Base-by-base conservation (phyloP, 2,113 vertebrate species). In the Urocynchramus pylzowi region DNA sequence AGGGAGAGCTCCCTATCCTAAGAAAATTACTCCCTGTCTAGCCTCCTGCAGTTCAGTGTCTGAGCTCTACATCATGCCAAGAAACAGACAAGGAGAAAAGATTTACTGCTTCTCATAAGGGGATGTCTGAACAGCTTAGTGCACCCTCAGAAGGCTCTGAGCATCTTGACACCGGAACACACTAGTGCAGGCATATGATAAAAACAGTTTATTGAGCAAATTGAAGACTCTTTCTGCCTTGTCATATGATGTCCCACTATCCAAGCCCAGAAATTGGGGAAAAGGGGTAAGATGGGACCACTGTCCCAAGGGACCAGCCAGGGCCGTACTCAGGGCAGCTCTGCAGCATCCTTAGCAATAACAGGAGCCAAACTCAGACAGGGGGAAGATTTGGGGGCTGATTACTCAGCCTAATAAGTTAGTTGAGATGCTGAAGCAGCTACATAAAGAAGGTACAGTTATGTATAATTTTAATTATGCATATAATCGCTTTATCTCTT, bases 391-490 rank as follows among this genome's bases (percentile, higher is more conserved):
- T 74, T 28, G 9, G 54, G 33, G 69, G 39, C 76, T 74, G 83
- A 91, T 84, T 69, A 52, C 71, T 86, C 89, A 86, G 83, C 68
- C 54, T 81, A 87, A 56, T 59, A 65, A 77, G 27, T 71, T 73
- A 65, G 27, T 13, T 27, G 86, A 84, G 83, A 70, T 65, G 60
- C 89, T 88, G 76, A 87, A 95, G 68, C 73, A 81, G 31, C 80
- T 75, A 84, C 27, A 24, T 67, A 67, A 81, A 90, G 71, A 85
- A 73, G 45, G 84, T 24, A 59, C 6, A 56, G 68, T 67, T 84
- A 90, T 89, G 68, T 20, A 81, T 84, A 24, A 93, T 71, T 93
- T 95, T 90, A 95, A 96, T 92, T 92, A 95, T 77, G 56, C 76
- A 74, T 83, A 69, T 61, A 90, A 88, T 77, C 50, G 53, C 50